Evolutionary conservation across 1,140 invertebrate species (phyloP).

Genomic region (Adoxophyes honmai): DNA sequence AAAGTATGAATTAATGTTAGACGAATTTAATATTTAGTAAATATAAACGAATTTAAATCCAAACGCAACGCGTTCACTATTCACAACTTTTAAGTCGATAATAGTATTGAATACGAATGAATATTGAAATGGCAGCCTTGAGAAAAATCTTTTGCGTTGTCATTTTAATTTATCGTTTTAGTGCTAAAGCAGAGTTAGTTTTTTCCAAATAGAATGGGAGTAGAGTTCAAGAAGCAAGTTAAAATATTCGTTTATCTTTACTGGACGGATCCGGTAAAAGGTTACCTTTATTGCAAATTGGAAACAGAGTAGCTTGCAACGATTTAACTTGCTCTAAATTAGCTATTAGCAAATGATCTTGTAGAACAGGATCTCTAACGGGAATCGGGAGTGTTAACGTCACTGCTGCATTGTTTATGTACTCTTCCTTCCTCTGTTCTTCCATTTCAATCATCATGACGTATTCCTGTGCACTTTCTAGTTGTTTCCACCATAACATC

Average conservation of each 20-base stretch:
- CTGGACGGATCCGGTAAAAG: background rate
- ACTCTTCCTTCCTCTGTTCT: conserved; percentile 48
- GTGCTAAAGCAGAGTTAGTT: too few relatives aligned
- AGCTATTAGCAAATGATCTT: conserved; percentile 61
- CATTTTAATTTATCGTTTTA: too few relatives aligned
- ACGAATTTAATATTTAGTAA: too few relatives aligned
- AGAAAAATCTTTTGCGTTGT: background rate
- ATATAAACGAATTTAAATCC: too few relatives aligned
- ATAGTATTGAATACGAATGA: too few relatives aligned
- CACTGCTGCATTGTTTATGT: conserved; percentile 49
- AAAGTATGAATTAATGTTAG: too few relatives aligned
- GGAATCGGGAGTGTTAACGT: conserved; percentile 51
- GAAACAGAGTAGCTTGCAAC: conserved; percentile 80
- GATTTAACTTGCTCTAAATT: conserved; percentile 77
- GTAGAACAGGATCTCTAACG: conserved; percentile 51
- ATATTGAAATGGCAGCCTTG: too few relatives aligned
- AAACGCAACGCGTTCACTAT: too few relatives aligned
- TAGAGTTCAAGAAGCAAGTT: too few relatives aligned
- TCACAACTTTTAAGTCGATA: too few relatives aligned
- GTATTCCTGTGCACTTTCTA: conserved; percentile 52
- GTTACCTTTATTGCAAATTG: conserved; percentile 75
- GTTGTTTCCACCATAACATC: conserved; percentile 74
- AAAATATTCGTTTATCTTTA: background rate
- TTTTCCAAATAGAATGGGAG: too few relatives aligned
- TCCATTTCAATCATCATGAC: conserved; percentile 62